Evolutionary conservation across 2,888 invertebrate species (phyloP), one percentile per base, ranked within the genome.

Genomic region (Lomographa bimaculata): DNA sequence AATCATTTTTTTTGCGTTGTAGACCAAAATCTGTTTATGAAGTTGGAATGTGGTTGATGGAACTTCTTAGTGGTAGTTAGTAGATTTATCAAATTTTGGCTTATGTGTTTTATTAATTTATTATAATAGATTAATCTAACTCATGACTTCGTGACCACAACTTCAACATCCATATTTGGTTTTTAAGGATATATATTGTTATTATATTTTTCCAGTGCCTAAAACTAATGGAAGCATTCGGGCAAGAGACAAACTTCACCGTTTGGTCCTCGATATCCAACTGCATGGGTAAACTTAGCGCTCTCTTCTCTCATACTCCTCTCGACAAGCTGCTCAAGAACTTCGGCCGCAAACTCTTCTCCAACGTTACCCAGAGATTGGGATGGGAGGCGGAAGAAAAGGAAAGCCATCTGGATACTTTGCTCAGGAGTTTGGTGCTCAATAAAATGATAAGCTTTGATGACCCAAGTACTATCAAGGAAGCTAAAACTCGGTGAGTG

Each of bases 221-320:
- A 33, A 93, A 94, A 66, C 90, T 98, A n/a, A 93, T 97, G 68
- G 92, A 94, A 60, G 96, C 97, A 0, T 97, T 94, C 72, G 91
- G 92, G 49, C 93, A 95, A 55, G 98, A 98, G 77, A 93, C 93
- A 18, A 96, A 98, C 79, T 98, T 95, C 84, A 97, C 97, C 0
- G 98, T 98, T 0, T 98, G 98, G 98, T 94, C 93, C 3, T 94
- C 94, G 0, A 93, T 97, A 52, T 92, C 92, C 21, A 94, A 94
- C 71, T 95, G 95, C 57, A 81, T 98, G 35, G 91, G 92, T n/a
- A 94, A 94, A 69, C 86, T 98, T 33, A 92, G 92, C 39, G 91
- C 92, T 25, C 85, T 98, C 12, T 87, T 97, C 44, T 94, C 95
- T 1, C 94, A 97, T 74, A 95, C 96, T 0, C 94, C 95, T 7